phyloP scores from a whole-genome alignment of 2,888 invertebrate genomes.

The Xestia ashworthii region DNA sequence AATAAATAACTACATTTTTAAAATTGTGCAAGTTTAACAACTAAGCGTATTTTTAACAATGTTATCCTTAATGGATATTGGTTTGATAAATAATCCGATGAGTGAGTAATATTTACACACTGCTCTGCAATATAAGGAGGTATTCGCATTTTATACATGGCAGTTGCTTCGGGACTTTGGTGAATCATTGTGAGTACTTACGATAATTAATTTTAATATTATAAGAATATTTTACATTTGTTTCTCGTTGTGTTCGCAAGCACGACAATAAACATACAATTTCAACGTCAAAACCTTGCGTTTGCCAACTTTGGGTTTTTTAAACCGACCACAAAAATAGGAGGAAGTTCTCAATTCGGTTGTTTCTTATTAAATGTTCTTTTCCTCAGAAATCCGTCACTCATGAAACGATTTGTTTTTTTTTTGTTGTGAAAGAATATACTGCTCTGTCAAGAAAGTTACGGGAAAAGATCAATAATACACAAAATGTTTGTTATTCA shows the following conservation, averaged over 20 bases:
- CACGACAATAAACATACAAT: neutral
- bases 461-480: too few relatives aligned
- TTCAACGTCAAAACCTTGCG: neutral
- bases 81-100: conserved; percentile 23
- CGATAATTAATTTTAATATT: neutral
- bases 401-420: too few relatives aligned
- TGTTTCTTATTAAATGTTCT: too few relatives aligned
- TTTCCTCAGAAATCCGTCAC: too few relatives aligned
- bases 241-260: neutral
- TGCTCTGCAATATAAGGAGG: neutral
- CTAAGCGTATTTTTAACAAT: conserved; percentile 26
- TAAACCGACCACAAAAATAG: too few relatives aligned
- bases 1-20: conserved; percentile 10
- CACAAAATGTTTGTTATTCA: too few relatives aligned
- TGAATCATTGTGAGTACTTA: conserved; percentile 23
- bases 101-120: neutral
- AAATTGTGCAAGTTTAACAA: conserved; percentile 24
- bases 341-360: too few relatives aligned
- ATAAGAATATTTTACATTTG: neutral
- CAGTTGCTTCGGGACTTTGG: conserved; percentile 4
- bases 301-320: neutral
- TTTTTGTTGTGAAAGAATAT: too few relatives aligned
- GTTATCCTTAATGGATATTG: conserved; percentile 39
- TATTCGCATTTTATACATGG: neutral
- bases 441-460: too few relatives aligned